Conservation (phyloP, 1,140 invertebrate species). For the Drosophila azteca region DNA sequence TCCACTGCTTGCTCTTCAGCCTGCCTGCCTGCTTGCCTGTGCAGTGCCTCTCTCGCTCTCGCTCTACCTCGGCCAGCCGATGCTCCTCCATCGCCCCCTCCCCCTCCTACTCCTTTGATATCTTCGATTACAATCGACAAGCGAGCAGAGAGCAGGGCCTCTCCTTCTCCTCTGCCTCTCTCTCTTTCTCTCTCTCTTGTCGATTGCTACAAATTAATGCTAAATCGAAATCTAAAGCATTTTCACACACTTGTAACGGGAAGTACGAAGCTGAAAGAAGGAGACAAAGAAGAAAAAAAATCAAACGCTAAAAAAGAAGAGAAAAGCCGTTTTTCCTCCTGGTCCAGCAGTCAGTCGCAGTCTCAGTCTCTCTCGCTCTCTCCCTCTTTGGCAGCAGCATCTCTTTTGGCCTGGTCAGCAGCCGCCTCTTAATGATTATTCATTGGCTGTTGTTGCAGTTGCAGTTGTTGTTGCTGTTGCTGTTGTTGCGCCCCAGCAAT, state of each 20-base stretch:
- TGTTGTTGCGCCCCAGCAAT: conserved; percentile 50
- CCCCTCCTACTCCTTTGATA: neutral
- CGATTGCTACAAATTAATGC: conserved; percentile 74
- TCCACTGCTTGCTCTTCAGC: too few species aligned
- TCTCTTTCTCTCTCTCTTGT: neutral
- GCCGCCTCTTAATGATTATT: conserved; percentile 74
- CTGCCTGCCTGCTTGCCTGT: too few species aligned
- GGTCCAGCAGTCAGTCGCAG: conserved; percentile 2
- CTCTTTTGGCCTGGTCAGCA: conserved; percentile 52
- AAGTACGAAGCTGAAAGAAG: conserved; percentile 41
- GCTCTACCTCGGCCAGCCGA: too few species aligned
- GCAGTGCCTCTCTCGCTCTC: conserved; percentile 8
- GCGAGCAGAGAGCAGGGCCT: conserved; percentile 50
- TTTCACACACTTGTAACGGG: conserved; percentile 81
- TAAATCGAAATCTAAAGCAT: conserved; percentile 81
- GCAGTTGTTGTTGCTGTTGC: conserved; percentile 23
- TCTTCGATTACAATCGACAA: conserved; percentile 75
- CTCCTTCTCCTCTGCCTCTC: conserved; percentile 13
- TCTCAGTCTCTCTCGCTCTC: neutral
- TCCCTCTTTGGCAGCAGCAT: conserved; percentile 18
- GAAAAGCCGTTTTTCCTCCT: conserved; percentile 57
- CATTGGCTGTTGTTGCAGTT: conserved; percentile 55
- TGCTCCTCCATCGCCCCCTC: too few species aligned
- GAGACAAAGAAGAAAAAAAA: conserved; percentile 14
- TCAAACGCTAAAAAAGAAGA: conserved; percentile 43